These are phyloP conservation scores for Ochropleura leucogaster DNA, from an alignment of 2,888 invertebrate species.

Conservation along the genomic window DNA sequence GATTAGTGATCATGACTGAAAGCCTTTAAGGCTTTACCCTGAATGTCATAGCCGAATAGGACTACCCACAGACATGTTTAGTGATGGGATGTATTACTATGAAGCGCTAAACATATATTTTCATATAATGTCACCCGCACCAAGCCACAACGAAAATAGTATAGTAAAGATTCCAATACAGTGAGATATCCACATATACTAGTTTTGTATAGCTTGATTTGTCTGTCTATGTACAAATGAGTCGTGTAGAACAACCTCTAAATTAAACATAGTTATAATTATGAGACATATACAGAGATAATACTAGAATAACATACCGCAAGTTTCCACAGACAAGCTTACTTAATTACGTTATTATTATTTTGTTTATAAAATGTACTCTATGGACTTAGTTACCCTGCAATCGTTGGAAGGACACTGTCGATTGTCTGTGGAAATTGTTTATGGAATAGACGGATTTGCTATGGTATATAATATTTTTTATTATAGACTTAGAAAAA, in stretches of 20 bases:
- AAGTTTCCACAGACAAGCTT: conserved; percentile 76
- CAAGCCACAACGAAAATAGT: no score
- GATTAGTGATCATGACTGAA: no score
- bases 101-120: no score
- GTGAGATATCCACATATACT: no score
- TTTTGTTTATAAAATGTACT: conserved; percentile 74
- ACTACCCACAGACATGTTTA: neutral
- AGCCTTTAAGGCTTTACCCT: no score
- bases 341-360: conserved; percentile 69
- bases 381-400: conserved; percentile 79
- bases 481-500: conserved; percentile 9
- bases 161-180: no score
- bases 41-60: no score
- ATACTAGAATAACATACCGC: conserved; percentile 45
- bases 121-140: no score
- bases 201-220: no score
- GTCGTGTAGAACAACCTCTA: conserved; percentile 25
- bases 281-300: conserved; percentile 40
- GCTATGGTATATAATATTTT: conserved; percentile 1
- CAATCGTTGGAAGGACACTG: conserved; percentile 72
- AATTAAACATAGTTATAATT: conserved; percentile 43
- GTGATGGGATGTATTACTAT: neutral
- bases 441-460: conserved; percentile 59
- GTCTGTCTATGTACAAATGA: neutral
- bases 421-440: conserved; percentile 71